These are phyloP conservation scores for Pelodytes ibericus DNA, from an alignment of 2,797 vertebrate genomes.

Conservation along the genomic window DNA sequence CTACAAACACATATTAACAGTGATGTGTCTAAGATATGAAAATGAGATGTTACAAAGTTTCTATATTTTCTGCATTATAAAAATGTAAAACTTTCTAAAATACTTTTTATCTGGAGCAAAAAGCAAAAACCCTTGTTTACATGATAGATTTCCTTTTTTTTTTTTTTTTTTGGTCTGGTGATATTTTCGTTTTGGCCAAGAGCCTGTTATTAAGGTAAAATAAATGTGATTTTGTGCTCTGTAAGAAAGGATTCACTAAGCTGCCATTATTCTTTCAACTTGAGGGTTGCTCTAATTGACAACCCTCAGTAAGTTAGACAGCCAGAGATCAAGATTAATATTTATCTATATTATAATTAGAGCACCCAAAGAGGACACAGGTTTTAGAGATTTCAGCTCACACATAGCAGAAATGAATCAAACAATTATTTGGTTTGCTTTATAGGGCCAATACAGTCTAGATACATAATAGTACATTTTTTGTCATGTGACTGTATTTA, in stretches of 20 bases:
- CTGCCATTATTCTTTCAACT: constrained; percentile 41
- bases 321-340: constrained; percentile 45
- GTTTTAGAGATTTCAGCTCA: constrained; percentile 36
- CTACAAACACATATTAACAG: no score
- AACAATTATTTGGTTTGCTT: constrained; percentile 51
- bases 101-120: no score
- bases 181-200: background rate
- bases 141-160: background rate
- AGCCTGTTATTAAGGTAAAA: background rate
- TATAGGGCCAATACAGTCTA: constrained; percentile 39
- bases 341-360: constrained; percentile 51
- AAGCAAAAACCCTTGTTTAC: no score
- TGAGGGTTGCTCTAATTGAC: constrained; percentile 42
- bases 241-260: constrained; percentile 21
- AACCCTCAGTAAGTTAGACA: constrained; percentile 38
- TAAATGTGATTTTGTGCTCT: constrained; percentile 43
- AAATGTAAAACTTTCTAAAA: no score
- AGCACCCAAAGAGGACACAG: constrained; percentile 41
- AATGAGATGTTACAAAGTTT: no score
- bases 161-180: no score
- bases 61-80: no score
- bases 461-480: no score
- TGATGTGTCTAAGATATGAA: no score
- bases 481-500: no score
- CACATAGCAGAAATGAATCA: constrained; percentile 42